Evolutionary conservation across 2,113 vertebrate genomes (phyloP).

Genomic region (Mugil cephalus): DNA sequence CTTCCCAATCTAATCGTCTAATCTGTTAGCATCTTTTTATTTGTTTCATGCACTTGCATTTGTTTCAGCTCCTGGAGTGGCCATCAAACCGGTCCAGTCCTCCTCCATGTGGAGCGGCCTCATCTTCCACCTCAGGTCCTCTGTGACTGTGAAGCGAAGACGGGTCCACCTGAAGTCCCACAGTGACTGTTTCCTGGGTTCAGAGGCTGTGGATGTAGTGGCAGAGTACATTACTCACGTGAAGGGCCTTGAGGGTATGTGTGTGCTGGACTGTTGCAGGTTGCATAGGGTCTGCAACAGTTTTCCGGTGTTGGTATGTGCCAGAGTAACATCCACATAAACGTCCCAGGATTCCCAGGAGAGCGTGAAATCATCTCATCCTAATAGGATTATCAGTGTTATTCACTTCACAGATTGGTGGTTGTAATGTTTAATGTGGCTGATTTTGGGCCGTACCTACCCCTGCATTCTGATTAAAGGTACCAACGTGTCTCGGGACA

Average conservation of each 20-base stretch:
- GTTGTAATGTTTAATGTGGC: too few relatives aligned
- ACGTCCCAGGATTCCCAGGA: too few relatives aligned
- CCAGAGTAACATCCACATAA: too few relatives aligned
- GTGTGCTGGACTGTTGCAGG: neutral
- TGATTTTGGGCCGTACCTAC: too few relatives aligned
- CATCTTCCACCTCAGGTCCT: conserved; percentile 87
- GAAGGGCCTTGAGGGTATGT: conserved; percentile 70
- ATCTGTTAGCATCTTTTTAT: too few relatives aligned
- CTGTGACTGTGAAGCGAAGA: conserved; percentile 91
- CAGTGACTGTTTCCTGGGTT: conserved; percentile 92
- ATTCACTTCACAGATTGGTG: too few relatives aligned
- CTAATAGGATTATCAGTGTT: too few relatives aligned
- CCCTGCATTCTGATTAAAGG: conserved; percentile 40
- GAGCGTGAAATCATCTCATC: too few relatives aligned
- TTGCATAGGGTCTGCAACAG: too few relatives aligned
- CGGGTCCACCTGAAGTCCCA: conserved; percentile 90
- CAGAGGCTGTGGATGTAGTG: conserved; percentile 91
- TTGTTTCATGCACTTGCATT: too few relatives aligned
- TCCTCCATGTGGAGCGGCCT: conserved; percentile 91
- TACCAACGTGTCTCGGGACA: conserved; percentile 83
- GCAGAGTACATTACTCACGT: conserved; percentile 85
- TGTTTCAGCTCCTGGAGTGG: conserved; percentile 83
- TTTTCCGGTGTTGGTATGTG: too few relatives aligned
- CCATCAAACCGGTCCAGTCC: conserved; percentile 87
- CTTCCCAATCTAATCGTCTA: too few relatives aligned